Evolutionary conservation across 2,797 vertebrate genomes (phyloP).

Genomic region (Sebastiscus albofasciatus): DNA sequence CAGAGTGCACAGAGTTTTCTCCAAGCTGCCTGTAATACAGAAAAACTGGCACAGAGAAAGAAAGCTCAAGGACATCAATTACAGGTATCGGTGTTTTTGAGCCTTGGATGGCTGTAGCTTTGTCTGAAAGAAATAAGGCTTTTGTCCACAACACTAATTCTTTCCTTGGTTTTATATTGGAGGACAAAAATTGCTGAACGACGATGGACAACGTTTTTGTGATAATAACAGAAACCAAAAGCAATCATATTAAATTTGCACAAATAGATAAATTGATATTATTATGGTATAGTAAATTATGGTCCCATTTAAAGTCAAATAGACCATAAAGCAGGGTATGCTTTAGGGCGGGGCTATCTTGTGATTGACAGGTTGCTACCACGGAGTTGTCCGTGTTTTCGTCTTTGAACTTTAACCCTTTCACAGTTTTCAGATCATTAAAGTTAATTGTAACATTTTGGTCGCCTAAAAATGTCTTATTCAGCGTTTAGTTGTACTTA

Average conservation of each 20-base stretch:
- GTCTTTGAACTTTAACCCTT: neutral
- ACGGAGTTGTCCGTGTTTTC: neutral
- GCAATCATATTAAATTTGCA: neutral
- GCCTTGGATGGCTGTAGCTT: neutral
- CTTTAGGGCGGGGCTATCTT: neutral
- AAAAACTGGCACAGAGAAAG: neutral
- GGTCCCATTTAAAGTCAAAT: too few species aligned
- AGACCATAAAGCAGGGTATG: too few species aligned
- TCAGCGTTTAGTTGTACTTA: too few species aligned
- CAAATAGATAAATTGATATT: neutral
- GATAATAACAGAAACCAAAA: neutral
- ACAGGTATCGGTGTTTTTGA: neutral
- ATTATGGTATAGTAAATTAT: too few species aligned
- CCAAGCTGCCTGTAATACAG: neutral
- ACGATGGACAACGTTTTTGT: neutral
- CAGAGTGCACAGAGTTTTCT: neutral
- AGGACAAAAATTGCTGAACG: neutral
- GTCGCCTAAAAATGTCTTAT: too few species aligned
- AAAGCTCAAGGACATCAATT: neutral
- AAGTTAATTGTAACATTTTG: neutral
- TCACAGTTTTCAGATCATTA: neutral
- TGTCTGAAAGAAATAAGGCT: neutral
- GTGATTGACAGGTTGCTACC: neutral
- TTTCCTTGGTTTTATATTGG: neutral
- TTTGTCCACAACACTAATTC: neutral